Evolutionary conservation across 2,888 invertebrate genomes (phyloP).

Genomic region (Frankliniella fusca): DNA sequence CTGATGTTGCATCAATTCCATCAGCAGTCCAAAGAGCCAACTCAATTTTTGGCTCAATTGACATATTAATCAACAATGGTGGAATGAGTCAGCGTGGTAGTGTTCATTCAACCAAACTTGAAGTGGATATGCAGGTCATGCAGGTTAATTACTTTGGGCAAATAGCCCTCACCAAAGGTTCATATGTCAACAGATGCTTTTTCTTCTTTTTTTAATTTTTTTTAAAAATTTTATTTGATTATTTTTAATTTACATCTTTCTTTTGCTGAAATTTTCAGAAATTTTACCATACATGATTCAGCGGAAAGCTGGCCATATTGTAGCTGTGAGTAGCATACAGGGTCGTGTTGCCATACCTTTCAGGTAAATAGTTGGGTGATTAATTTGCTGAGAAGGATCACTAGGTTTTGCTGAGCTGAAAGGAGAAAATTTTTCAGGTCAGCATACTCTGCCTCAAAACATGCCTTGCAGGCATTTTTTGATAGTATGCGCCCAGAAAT

Average conservation of each 20-base stretch:
- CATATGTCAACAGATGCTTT: background rate
- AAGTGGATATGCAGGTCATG: conserved; percentile 86
- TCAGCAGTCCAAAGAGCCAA: conserved; percentile 62
- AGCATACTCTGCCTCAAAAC: conserved; percentile 88
- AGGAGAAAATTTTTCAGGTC: conserved; percentile 53
- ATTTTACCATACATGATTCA: conserved; percentile 77
- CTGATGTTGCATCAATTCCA: conserved; percentile 62
- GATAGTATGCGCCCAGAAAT: conserved; percentile 89
- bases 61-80: conserved; percentile 89
- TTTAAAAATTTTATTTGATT: conserved; percentile 7
- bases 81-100: conserved; percentile 80
- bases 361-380: conserved; percentile 46
- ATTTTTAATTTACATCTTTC: conserved; percentile 29
- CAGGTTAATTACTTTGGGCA: conserved; percentile 91
- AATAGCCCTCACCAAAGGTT: conserved; percentile 85
- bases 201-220: background rate
- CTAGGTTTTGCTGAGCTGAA: too few species aligned
- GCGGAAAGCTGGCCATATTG: conserved; percentile 70
- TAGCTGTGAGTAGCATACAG: conserved; percentile 88
- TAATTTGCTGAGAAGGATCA: background rate
- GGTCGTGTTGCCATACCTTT: conserved; percentile 86
- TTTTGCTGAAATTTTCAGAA: conserved; percentile 53
- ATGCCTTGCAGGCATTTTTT: conserved; percentile 90
- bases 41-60: conserved; percentile 68
- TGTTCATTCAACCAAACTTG: conserved; percentile 66